A percentile compares a stretch with the other conserved stretches of the same genome.
Conservation (phyloP, 2,113 vertebrate genomes). For the Silurus glanis region DNA sequence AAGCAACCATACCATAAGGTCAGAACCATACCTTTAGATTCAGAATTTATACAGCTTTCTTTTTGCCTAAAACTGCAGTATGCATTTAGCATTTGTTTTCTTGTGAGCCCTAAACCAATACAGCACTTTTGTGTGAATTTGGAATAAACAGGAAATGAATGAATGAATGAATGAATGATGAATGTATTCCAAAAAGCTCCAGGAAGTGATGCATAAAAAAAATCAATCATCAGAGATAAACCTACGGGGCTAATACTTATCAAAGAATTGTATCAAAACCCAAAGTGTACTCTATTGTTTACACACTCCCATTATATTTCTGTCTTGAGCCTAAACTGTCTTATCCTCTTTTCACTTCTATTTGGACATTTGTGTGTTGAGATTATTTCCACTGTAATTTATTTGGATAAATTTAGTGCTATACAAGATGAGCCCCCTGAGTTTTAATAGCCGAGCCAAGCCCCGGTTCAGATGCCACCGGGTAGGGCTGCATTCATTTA, state of each 20-base stretch:
- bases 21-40: background rate
- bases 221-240: background rate
- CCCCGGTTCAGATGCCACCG: constrained; percentile 30
- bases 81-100: background rate
- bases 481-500: constrained; percentile 49
- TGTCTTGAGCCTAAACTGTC: background rate
- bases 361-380: constrained; percentile 19
- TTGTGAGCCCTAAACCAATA: background rate
- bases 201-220: background rate
- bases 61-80: background rate
- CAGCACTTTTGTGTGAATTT: background rate
- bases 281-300: background rate
- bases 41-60: background rate
- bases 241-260: background rate
- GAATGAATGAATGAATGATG: too few species aligned
- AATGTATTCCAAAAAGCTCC: background rate
- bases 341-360: constrained; percentile 19
- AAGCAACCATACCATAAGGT: background rate
- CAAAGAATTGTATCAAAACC: background rate
- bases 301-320: background rate
- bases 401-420: constrained; percentile 35
- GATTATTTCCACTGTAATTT: constrained; percentile 40
- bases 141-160: background rate
- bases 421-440: constrained; percentile 13
- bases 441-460: constrained; percentile 27